Base-by-base conservation (phyloP, 2,113 vertebrate species). In the Halcyon malimbica region DNA sequence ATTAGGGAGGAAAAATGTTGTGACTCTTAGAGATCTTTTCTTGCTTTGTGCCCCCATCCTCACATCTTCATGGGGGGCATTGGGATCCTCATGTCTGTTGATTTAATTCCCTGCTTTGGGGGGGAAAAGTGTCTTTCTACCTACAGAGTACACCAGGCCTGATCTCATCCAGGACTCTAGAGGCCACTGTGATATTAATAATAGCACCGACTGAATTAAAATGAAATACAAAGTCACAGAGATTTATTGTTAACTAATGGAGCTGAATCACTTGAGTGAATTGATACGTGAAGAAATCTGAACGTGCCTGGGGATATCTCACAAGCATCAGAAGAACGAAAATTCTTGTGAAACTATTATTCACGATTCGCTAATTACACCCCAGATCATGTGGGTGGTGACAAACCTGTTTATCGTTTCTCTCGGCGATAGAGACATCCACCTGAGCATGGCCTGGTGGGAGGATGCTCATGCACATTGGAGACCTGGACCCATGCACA, bases 71-170 rank as follows among this genome's bases (percentile, higher is more conserved):
- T 4, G 26, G 0, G 26, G 11, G 16, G 16, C 15, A 4, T 37
- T 0, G 0, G 4, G 42, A 59, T 54, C 33, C 0, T 0, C 0
- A 0, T 56, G 31, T 71, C 51, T 1, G 1, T 6, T 4, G 31
- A 37, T 35, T n/a, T 31, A 57, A 57, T 0, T 0, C 5, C 23
- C 7, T 28, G 6, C 9, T 88, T 53, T n/a, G 44, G 44, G 80
- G 80, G 41, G 6, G 10, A 53, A 62, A 90, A 78, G 8, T 7
- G 23, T 29, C 44, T 74, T 91, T 65, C 16, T 69, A 59, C 13
- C 37, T 5, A 0, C 1, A 2, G 42, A 50, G 15, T 1, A 2
- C 33, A 20, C 11, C 57, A 42, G 31, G 33, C 16, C 54, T 62
- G 50, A 44, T 37, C 60, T 31, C 69, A 63, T 3, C 18, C 60